A percentile compares a stretch with the other conserved stretches of the same genome.
Evolutionary conservation across 2,888 invertebrate species (phyloP).

Genomic region (Parthenolecanium corni): DNA sequence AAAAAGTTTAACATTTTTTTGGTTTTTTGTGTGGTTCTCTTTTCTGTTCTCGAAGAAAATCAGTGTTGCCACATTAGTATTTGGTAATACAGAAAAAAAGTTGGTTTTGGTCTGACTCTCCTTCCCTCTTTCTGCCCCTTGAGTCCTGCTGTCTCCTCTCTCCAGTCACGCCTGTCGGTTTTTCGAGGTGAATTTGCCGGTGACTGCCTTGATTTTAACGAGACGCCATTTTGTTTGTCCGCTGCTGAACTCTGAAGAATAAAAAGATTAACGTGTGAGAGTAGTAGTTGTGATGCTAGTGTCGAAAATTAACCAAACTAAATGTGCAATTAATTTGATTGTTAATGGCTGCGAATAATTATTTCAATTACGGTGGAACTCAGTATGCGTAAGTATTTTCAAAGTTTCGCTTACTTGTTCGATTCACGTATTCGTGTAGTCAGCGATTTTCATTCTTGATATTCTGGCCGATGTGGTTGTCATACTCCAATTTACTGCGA

Average conservation of each 20-base stretch:
- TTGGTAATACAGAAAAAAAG: too few species aligned
- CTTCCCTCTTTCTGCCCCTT: too few species aligned
- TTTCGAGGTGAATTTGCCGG: not conserved
- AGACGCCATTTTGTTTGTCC: slow-evolving; percentile 23
- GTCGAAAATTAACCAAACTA: slow-evolving; percentile 1
- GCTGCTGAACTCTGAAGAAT: too few species aligned
- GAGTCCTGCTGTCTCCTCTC: too few species aligned
- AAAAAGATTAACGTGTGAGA: slow-evolving; percentile 3
- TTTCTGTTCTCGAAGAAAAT: too few species aligned
- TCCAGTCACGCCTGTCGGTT: too few species aligned
- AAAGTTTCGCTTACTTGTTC: not conserved
- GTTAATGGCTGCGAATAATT: slow-evolving; percentile 78
- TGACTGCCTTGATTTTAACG: not conserved
- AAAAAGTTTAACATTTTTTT: too few species aligned
- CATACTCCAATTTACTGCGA: not conserved
- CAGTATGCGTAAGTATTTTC: slow-evolving; percentile 66
- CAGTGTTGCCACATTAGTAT: too few species aligned
- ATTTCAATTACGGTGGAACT: slow-evolving; percentile 86
- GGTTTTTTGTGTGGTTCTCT: too few species aligned
- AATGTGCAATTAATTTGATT: slow-evolving; percentile 2
- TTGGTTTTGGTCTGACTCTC: too few species aligned
- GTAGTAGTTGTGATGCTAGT: not conserved
- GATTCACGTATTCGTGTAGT: too few species aligned
- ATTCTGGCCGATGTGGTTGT: not conserved
- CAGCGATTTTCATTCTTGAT: not conserved